Conservation (phyloP, 1,140 invertebrate species). For the Heliconius hewitsoni region DNA sequence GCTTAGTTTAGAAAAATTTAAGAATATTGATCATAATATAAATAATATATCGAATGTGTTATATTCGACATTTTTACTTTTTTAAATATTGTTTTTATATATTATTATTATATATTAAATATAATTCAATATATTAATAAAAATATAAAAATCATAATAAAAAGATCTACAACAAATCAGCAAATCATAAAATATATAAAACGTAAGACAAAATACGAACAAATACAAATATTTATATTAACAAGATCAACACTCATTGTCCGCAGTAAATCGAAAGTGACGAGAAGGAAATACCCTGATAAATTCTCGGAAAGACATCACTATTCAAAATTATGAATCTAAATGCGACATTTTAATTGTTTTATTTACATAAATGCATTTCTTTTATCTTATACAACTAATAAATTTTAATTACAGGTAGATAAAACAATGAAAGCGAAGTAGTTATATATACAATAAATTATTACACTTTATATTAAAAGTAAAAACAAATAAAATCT, state of each 20-base stretch:
- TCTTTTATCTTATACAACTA: neutral
- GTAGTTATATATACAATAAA: neutral
- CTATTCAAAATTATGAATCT: slow-evolving; percentile 2
- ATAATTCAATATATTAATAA: too few relatives aligned
- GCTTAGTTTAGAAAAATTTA: too few relatives aligned
- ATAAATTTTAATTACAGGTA: neutral
- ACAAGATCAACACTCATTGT: slow-evolving; percentile 38
- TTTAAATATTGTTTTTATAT: too few relatives aligned
- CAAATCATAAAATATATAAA: neutral
- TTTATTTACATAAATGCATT: neutral
- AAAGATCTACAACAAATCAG: neutral
- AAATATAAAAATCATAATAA: neutral
- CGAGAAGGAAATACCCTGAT: slow-evolving; percentile 25
- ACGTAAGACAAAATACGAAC: neutral
- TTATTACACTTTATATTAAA: too few relatives aligned
- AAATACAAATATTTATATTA: neutral
- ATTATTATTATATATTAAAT: too few relatives aligned
- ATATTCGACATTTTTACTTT: too few relatives aligned
- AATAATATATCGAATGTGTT: too few relatives aligned
- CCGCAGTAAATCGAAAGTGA: slow-evolving; percentile 23
- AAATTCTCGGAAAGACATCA: slow-evolving; percentile 30
- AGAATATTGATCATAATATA: too few relatives aligned
- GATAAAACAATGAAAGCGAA: neutral
- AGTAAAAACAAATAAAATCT: too few relatives aligned
- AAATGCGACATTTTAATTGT: neutral